Evolutionary conservation across 2,888 invertebrate genomes (phyloP), one percentile per base, ranked within the genome.

Genomic region (Drosophila paracracens): DNA sequence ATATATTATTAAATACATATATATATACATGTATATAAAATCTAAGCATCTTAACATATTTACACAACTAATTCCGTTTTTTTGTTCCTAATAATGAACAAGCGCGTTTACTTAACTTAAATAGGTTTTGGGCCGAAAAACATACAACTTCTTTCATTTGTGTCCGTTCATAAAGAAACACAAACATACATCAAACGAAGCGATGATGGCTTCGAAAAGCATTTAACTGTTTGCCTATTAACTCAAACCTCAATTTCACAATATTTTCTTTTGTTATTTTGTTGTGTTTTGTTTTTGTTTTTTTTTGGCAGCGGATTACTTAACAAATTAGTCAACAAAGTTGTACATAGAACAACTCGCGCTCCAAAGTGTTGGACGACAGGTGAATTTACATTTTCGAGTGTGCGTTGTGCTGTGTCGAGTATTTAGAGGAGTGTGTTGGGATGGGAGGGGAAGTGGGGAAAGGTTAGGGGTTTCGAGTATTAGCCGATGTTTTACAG

Each of bases 311-410:
- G 89, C 71, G 72, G 73, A 76, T 82, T 78, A 78, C 88, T 88
- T 88, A 88, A 88, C 82, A 85, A 88, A 89, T 82, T 91, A 90
- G 83, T 90, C 89, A 88, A 91, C 91, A 91, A 86, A 78, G 88
- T 84, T 82, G 82, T 81, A 76, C 83, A 79, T 72, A 81, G 83
- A 89, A 81, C 87, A 81, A 81, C 75, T 66, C 58, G 46, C 58
- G 69, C 65, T 65, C 40, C 66, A 51, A 35, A 51, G 40, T 40
- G 33, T 63, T 64, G 59, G 54, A 29, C 27, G 52, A 46, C 56
- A 51, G 50, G 25, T 62, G 63, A 27, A 27, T 27, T n/a, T 6
- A 4, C 54, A 18, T 6, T 36, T 57, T n/a, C 48, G 52, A 33
- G 56, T 43, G 25, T 29, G 70, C 60, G 50, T 54, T 72, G 52